Conservation (phyloP, 2,113 vertebrate genomes). For the Himantopus leucocephalus region DNA sequence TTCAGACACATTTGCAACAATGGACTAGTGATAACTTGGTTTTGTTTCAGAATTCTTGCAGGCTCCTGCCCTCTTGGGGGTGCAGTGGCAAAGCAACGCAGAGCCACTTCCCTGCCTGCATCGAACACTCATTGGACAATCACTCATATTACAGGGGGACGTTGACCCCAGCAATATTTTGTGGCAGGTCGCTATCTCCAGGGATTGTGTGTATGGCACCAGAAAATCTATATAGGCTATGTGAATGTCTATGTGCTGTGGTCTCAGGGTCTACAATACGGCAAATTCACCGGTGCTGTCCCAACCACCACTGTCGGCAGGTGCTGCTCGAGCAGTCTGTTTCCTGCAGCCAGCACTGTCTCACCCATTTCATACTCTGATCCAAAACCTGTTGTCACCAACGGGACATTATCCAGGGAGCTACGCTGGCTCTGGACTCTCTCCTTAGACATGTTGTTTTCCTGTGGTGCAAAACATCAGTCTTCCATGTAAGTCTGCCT, state of each 20-base stretch:
- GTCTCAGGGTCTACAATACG: background rate
- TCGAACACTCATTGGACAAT: rapidly evolving
- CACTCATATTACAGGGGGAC: rapidly evolving
- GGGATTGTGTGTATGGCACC: background rate
- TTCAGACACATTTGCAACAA: background rate
- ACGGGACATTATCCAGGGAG: background rate
- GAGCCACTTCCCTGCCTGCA: background rate
- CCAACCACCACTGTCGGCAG: rapidly evolving
- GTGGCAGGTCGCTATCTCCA: background rate
- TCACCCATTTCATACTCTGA: background rate
- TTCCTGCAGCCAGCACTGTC: background rate
- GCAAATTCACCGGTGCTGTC: background rate
- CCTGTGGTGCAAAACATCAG: background rate
- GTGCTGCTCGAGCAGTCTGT: background rate
- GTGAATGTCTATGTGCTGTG: rapidly evolving
- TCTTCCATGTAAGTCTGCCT: background rate
- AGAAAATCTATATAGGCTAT: rapidly evolving
- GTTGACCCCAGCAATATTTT: background rate
- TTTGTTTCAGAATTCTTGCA: background rate
- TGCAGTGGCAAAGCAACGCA: rapidly evolving
- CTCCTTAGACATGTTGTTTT: background rate
- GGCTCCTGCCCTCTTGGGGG: background rate
- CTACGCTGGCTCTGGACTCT: rapidly evolving
- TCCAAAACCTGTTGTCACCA: background rate
- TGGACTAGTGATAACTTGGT: background rate